phyloP scores from a whole-genome alignment of 2,113 vertebrate species.

The Dolichotis patagonum region DNA sequence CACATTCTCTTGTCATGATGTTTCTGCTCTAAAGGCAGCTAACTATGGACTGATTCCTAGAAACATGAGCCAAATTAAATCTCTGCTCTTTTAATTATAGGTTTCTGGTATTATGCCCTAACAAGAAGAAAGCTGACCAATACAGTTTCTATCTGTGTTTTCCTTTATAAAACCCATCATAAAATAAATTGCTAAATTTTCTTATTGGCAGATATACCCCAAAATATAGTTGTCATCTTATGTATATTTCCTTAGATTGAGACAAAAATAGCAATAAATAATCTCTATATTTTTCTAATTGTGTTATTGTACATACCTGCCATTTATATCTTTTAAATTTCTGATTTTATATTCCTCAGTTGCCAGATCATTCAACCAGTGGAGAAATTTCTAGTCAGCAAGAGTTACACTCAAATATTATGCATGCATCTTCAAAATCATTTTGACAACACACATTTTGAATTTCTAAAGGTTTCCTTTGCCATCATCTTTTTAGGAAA shows the following conservation, averaged over 20 bases:
- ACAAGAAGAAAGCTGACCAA: neutral
- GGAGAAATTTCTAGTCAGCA: neutral
- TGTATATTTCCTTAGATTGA: neutral
- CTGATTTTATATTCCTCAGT: neutral
- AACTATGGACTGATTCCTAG: neutral
- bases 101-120: neutral
- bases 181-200: slow-evolving; percentile 38
- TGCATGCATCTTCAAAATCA: neutral
- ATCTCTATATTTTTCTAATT: neutral
- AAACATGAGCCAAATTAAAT: neutral
- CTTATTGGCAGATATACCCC: neutral
- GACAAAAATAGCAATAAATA: neutral
- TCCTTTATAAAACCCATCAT: neutral
- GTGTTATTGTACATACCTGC: neutral
- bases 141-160: neutral
- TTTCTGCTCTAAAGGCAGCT: neutral
- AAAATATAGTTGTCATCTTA: neutral
- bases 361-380: neutral
- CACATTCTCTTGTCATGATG: neutral
- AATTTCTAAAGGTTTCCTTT: neutral
- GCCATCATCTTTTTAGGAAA: neutral
- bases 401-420: neutral
- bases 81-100: neutral
- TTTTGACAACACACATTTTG: neutral
- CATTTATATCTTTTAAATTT: neutral